Evolutionary conservation across 2,888 invertebrate species (phyloP), one percentile per base, ranked within the genome.

Genomic region (Ectropis crepuscularia): DNA sequence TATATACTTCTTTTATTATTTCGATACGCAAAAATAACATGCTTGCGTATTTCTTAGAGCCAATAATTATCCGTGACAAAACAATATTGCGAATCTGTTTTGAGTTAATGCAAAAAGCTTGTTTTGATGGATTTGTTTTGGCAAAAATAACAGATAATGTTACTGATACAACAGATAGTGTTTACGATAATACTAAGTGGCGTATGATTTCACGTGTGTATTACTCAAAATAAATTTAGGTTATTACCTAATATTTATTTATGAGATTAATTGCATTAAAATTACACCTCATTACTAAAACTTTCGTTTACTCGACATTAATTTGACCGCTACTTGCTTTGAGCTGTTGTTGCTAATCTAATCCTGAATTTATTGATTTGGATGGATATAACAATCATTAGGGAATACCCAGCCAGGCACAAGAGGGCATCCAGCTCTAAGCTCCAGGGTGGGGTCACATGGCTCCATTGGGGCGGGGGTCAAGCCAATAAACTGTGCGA

Each of bases 121-220:
- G 54, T 65, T 58, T 53, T 66, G 51, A 54, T 58, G 38, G 47
- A 45, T 61, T 61, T 58, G 43, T 68, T 63, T 63, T 50, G 12
- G 12, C 28, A 36, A 58, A 54, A 57, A 42, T 47, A 57, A 41
- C 43, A 45, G 45, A 46, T 45, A 50, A 41, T 10, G 28, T 38
- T 53, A 8, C 10, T 51, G 63, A 54, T 63, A 42, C n/a, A 47
- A 5, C 10, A 38, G 16, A 55, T 38, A 47, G 28, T n/a, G 28
- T 10, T 38, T 11, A 48, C 6, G 48, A 48, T 48, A 48, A 28
- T 6, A 28, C 39, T 38, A 38, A 50, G 50, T 50, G 50, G 9
- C 5, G 10, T 42, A 42, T 51, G 41, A 42, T 51, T 28, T 41
- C 41, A 51, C 41, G 0, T 10, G 16, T 28, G 16, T 28, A 28